Conservation (phyloP, 2,797 vertebrate genomes). For the Lutjanus argentimaculatus region DNA sequence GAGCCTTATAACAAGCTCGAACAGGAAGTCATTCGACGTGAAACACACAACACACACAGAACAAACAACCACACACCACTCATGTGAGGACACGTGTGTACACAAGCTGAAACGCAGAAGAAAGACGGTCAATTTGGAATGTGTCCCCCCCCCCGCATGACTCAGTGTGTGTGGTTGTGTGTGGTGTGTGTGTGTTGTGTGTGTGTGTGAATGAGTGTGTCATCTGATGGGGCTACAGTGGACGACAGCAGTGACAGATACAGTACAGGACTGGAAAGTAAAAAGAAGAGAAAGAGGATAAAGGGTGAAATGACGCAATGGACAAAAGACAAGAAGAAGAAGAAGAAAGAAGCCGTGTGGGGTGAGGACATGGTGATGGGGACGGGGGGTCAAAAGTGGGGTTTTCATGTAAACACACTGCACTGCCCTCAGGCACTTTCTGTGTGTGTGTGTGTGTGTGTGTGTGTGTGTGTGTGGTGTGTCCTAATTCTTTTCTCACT, state of each 20-base stretch:
- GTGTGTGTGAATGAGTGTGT: slow-evolving; percentile 31
- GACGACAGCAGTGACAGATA: slow-evolving; percentile 2
- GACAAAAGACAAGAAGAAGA: neutral
- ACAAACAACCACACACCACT: slow-evolving; percentile 58
- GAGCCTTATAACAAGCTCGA: slow-evolving; percentile 75
- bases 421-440: slow-evolving; percentile 45
- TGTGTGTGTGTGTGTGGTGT: slow-evolving; percentile 33
- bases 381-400: slow-evolving; percentile 38
- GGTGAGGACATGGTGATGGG: slow-evolving; percentile 10
- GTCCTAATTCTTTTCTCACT: slow-evolving; percentile 46
- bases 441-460: neutral
- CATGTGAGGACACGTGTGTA: slow-evolving; percentile 36
- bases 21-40: slow-evolving; percentile 83
- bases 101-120: slow-evolving; percentile 47
- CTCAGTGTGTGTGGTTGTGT: slow-evolving; percentile 53
- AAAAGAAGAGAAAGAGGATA: no score
- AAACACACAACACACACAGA: slow-evolving; percentile 60
- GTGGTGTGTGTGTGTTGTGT: slow-evolving; percentile 17
- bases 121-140: slow-evolving; percentile 60
- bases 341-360: neutral
- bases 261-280: neutral
- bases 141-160: slow-evolving; percentile 58
- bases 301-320: neutral
- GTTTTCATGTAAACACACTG: slow-evolving; percentile 65
- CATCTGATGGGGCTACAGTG: slow-evolving; percentile 46